These are phyloP conservation scores for Parthenolecanium corni DNA, from an alignment of 2,888 invertebrate genomes.

Conservation along the genomic window DNA sequence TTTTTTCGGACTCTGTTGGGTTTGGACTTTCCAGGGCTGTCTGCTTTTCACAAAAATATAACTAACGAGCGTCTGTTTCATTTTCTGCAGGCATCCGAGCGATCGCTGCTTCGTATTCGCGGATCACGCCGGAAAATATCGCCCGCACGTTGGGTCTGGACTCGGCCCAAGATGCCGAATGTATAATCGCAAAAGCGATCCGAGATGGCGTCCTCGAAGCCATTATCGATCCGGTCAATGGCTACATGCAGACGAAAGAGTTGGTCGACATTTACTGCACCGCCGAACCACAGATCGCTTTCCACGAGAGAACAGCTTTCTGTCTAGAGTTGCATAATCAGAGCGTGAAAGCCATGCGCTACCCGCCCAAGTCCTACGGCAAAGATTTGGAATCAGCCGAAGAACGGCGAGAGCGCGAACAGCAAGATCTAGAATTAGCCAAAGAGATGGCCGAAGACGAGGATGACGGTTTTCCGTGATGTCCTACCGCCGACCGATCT, in stretches of 20 bases:
- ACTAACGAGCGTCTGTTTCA: no score
- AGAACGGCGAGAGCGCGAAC: conserved; percentile 88
- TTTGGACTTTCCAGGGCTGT: no score
- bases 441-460: conserved; percentile 99
- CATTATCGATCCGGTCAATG: conserved; percentile 85
- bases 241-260: conserved; percentile 95
- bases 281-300: conserved; percentile 86
- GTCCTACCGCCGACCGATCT: not conserved
- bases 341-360: conserved; percentile 98
- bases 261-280: conserved; percentile 95
- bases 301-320: conserved; percentile 93
- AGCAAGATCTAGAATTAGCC: conserved; percentile 96
- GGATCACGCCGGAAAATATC: conserved; percentile 89
- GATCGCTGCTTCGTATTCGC: conserved; percentile 90
- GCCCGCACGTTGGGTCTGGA: conserved; percentile 87
- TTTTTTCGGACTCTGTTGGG: no score
- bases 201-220: conserved; percentile 98
- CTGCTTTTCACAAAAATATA: no score
- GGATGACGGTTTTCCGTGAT: conserved; percentile 52
- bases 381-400: conserved; percentile 96
- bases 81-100: conserved; percentile 59
- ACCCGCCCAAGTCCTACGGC: conserved; percentile 97
- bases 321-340: conserved; percentile 97
- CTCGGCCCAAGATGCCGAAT: conserved; percentile 95
- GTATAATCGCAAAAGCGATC: conserved; percentile 96